Base-by-base conservation (phyloP, 2,113 vertebrate species). In the Osmerus mordax region DNA sequence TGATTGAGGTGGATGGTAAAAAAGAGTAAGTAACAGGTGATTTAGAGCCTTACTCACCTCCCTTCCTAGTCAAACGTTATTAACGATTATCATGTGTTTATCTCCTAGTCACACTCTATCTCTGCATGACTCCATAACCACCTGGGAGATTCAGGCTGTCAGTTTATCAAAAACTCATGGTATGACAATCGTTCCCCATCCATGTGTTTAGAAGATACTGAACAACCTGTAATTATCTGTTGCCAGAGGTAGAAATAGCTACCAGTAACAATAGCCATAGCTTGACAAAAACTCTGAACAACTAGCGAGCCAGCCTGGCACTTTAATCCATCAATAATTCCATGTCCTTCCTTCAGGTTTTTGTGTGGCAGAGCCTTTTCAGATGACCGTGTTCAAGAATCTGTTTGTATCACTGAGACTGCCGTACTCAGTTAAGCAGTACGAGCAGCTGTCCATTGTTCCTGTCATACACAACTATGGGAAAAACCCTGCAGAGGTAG, bases 111-210 rank as follows among this genome's bases (percentile, higher is more conserved):
- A 87, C 0, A 0, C 0, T 0, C 18, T 86, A 1, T 0, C 0
- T 62, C 70, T 94, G 0, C 95, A 92, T 0, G 94, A 95, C 77
- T 95, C 95, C 18, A 91, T 96, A 77, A 96, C 95, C 25, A 95
- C 93, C 0, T 96, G 95, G 95, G 95, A 96, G 80, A 82, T 96
- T 74, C 95, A 94, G 15, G 89, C 89, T 0, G 64, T 93, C 73
- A 94, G 93, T 79, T 73, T 95, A 67, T 96, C 94, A 61, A 0
- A 61, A 67, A 78, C 61, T 7, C 89, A 87, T 18, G 95, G 95
- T 95, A 84, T 78, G 16, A 8, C 7, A 11, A 41, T 1, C 14
- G 21, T 61, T 32, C 14, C 11, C 0, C 1, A 59, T 52, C 55
- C 65, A 7, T 62, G 28, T 53, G 13, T 14, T 16, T 29, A 55